These are phyloP conservation scores for Plagodis pulveraria DNA, from an alignment of 2,888 invertebrate species.

Conservation along the genomic window DNA sequence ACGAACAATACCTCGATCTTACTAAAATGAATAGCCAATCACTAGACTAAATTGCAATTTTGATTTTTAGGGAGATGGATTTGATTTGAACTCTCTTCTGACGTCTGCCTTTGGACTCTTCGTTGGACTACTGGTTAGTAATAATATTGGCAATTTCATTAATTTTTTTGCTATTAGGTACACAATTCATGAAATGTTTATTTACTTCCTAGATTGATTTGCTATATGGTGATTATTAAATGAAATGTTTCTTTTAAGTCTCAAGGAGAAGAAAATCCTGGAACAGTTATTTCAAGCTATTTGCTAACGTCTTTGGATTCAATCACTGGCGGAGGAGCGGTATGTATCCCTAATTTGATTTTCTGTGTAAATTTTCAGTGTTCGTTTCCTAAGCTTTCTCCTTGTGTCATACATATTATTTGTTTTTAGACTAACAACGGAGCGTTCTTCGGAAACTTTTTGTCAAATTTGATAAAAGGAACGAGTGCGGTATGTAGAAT, in stretches of 20 bases:
- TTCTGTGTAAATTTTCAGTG: background rate
- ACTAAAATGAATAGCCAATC: background rate
- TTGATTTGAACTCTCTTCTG: slow-evolving; percentile 73
- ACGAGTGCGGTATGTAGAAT: slow-evolving; percentile 68
- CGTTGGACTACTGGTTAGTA: slow-evolving; percentile 73
- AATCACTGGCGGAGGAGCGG: slow-evolving; percentile 78
- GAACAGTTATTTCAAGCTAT: slow-evolving; percentile 72
- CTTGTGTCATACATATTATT: slow-evolving; percentile 3
- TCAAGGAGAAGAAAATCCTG: slow-evolving; percentile 75
- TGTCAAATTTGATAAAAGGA: slow-evolving; percentile 72
- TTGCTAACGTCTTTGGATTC: slow-evolving; percentile 74
- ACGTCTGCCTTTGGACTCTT: slow-evolving; percentile 74
- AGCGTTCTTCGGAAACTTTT: slow-evolving; percentile 73
- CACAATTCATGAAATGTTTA: background rate
- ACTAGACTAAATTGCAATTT: background rate
- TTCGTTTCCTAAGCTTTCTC: background rate
- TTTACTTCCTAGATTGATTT: background rate
- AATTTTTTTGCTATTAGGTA: background rate
- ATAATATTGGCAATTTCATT: background rate
- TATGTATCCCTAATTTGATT: slow-evolving; percentile 43
- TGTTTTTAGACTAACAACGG: slow-evolving; percentile 76
- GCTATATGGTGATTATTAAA: background rate
- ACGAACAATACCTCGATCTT: slow-evolving; percentile 7
- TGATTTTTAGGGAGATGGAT: slow-evolving; percentile 73
- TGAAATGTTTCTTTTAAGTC: slow-evolving; percentile 52